Conservation (phyloP, 2,888 invertebrate species). For the Formica aserva region DNA sequence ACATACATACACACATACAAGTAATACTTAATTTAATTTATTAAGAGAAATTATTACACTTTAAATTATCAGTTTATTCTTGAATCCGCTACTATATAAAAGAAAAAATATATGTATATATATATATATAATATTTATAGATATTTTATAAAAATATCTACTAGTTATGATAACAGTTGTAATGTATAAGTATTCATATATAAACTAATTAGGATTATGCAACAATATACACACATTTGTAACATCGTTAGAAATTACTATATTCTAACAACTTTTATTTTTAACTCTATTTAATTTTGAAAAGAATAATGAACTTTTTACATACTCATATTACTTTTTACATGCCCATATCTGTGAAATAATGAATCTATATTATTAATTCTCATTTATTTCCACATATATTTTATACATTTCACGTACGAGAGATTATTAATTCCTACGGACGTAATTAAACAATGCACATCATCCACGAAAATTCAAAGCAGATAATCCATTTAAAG, state of each 20-base stretch:
- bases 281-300: slow-evolving; percentile 21
- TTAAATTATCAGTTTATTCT: not conserved
- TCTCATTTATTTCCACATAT: not conserved
- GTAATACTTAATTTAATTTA: not conserved
- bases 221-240: not conserved
- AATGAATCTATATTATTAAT: slow-evolving; percentile 5
- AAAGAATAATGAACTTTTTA: slow-evolving; percentile 7
- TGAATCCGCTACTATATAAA: not conserved
- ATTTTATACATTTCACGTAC: slow-evolving; percentile 12
- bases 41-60: not conserved
- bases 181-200: not conserved
- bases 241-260: slow-evolving; percentile 9
- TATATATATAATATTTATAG: not conserved
- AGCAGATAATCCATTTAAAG: slow-evolving; percentile 17
- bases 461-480: slow-evolving; percentile 24
- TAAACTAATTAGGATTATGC: not conserved
- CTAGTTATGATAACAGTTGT: not conserved
- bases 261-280: not conserved
- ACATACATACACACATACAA: not conserved
- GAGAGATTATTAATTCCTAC: slow-evolving; percentile 20
- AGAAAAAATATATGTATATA: not conserved
- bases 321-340: not conserved
- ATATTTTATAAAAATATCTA: not conserved
- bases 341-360: not conserved
- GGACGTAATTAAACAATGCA: slow-evolving; percentile 24